phyloP scores from a whole-genome alignment of 2,888 invertebrate genomes.

The Phymatocera aterrima region DNA sequence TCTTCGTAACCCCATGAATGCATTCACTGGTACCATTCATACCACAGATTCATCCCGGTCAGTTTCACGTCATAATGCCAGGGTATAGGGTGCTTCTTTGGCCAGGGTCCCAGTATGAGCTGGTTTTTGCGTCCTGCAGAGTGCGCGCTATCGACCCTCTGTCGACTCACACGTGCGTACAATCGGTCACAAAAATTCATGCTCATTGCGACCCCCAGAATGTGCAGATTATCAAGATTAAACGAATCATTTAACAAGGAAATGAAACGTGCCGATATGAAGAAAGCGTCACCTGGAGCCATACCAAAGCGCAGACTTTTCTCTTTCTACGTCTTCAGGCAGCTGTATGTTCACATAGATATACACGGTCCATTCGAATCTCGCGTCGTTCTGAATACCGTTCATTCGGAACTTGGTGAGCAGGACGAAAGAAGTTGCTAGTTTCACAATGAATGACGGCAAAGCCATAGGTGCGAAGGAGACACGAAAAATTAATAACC shows the following conservation, averaged over 20 bases:
- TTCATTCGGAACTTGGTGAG: neutral
- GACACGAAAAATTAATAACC: too few species aligned
- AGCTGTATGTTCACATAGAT: neutral
- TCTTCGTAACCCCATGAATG: neutral
- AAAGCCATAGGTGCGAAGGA: neutral
- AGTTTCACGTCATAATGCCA: constrained; percentile 21
- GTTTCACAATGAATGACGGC: neutral
- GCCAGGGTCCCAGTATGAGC: constrained; percentile 59
- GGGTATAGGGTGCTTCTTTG: constrained; percentile 56
- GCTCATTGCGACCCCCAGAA: neutral
- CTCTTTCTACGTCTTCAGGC: neutral
- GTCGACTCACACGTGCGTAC: constrained; percentile 39
- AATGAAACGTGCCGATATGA: neutral
- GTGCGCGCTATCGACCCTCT: constrained; percentile 65
- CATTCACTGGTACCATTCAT: neutral
- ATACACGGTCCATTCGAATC: neutral
- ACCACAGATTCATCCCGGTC: constrained; percentile 37
- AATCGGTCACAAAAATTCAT: constrained; percentile 32
- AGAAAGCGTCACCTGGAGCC: too few species aligned
- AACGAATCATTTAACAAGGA: neutral
- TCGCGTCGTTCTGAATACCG: neutral
- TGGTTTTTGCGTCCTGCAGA: constrained; percentile 61
- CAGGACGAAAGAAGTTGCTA: neutral
- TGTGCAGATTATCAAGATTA: neutral
- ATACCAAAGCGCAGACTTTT: too few species aligned